These are phyloP conservation scores for Sorex araneus DNA, from an alignment of 2,113 vertebrate species.

Conservation along the genomic window DNA sequence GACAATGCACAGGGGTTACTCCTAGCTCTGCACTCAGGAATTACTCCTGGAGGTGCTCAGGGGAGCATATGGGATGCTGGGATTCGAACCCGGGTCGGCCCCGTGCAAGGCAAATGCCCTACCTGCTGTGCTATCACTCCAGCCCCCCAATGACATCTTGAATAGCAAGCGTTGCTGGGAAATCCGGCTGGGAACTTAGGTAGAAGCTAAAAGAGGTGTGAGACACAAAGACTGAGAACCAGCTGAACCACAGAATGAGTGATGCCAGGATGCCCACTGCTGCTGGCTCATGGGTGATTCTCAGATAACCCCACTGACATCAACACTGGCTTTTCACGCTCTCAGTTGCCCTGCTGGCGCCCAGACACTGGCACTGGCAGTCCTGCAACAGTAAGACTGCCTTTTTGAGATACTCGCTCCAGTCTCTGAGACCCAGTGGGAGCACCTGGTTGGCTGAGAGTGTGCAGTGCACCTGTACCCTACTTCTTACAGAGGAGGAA, in stretches of 20 bases:
- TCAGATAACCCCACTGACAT: background rate
- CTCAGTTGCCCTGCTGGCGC: background rate
- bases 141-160: background rate
- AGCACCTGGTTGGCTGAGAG: background rate
- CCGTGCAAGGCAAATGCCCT: no score
- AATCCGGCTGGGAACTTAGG: background rate
- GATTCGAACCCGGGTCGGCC: no score
- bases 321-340: background rate
- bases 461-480: background rate
- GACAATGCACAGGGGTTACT: no score
- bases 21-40: no score
- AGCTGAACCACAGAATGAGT: background rate
- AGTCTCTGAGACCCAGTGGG: background rate
- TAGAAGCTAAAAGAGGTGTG: background rate
- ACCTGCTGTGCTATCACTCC: no score
- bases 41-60: no score
- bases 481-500: background rate
- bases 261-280: background rate
- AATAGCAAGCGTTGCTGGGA: background rate
- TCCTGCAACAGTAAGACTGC: background rate
- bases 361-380: background rate
- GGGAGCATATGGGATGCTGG: no score
- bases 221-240: background rate
- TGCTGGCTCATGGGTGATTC: no score
- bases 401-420: background rate